phyloP scores from a whole-genome alignment of 2,113 vertebrate genomes.

The Elephas maximus region DNA sequence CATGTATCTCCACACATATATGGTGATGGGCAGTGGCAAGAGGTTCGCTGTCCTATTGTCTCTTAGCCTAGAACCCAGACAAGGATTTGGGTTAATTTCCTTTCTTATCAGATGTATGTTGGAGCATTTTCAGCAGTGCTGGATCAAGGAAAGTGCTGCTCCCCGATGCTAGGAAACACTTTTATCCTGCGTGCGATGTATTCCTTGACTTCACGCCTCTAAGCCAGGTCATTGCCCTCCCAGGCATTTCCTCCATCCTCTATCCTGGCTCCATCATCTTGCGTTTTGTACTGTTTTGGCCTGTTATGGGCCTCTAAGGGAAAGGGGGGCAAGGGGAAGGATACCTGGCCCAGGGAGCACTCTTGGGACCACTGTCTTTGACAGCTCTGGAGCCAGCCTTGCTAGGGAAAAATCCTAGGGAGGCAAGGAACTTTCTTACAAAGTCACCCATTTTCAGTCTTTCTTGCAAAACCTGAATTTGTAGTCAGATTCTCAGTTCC shows the following conservation, averaged over 20 bases:
- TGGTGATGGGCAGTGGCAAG: not conserved
- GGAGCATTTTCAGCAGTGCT: not conserved
- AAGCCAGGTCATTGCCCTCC: too few relatives aligned
- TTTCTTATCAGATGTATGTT: conserved; percentile 48
- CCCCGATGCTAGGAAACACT: not conserved
- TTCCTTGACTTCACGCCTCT: not conserved
- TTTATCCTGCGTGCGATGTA: fast-evolving
- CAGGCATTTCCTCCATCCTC: too few relatives aligned
- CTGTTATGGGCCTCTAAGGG: not conserved
- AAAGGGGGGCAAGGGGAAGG: not conserved
- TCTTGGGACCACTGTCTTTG: too few relatives aligned
- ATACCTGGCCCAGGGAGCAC: not conserved
- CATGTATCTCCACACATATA: fast-evolving
- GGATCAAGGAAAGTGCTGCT: not conserved
- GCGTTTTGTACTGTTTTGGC: not conserved
- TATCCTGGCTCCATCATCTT: not conserved
- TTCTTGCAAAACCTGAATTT: not conserved
- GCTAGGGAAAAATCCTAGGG: not conserved
- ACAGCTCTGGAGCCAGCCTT: not conserved
- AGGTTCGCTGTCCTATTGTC: not conserved
- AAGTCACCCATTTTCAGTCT: not conserved
- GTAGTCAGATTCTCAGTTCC: not conserved
- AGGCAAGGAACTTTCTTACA: not conserved
- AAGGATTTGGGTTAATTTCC: conserved; percentile 65
- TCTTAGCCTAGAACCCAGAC: not conserved